Conservation (phyloP, 2,797 vertebrate genomes). For the Garrulus glandarius region DNA sequence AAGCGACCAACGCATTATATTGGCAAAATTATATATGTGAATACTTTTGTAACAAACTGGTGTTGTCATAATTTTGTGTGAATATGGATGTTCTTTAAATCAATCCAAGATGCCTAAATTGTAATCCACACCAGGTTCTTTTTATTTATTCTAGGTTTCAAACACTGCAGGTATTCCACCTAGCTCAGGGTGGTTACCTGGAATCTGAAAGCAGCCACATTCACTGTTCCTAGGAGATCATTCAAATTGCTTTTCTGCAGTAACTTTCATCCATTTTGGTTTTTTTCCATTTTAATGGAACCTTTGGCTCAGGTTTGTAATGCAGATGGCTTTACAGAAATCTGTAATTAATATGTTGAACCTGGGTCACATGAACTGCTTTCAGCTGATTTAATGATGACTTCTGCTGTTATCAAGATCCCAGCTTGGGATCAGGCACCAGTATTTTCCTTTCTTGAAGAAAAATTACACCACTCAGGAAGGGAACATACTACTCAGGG, state of each 20-base stretch:
- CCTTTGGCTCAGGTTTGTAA: background rate
- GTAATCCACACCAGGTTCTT: background rate
- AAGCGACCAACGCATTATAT: background rate
- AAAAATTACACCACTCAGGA: background rate
- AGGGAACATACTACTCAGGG: background rate
- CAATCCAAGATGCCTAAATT: background rate
- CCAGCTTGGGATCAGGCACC: background rate
- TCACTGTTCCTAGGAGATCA: background rate
- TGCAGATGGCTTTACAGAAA: background rate
- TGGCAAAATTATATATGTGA: background rate
- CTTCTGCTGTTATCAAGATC: background rate
- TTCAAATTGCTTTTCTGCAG: background rate
- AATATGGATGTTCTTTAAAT: background rate
- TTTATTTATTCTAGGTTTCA: background rate
- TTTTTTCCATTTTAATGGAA: background rate
- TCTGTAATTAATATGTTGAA: background rate
- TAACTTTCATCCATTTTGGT: background rate
- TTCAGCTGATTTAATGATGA: background rate
- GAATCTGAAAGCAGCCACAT: accelerated
- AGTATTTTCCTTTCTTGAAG: background rate
- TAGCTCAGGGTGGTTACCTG: background rate
- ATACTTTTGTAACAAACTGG: background rate
- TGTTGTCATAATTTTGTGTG: background rate
- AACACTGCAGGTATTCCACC: background rate
- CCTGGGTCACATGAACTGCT: background rate